Evolutionary conservation across 2,113 vertebrate species (phyloP), one percentile per base, ranked within the genome.

Genomic region (Poeciliopsis retropinna): DNA sequence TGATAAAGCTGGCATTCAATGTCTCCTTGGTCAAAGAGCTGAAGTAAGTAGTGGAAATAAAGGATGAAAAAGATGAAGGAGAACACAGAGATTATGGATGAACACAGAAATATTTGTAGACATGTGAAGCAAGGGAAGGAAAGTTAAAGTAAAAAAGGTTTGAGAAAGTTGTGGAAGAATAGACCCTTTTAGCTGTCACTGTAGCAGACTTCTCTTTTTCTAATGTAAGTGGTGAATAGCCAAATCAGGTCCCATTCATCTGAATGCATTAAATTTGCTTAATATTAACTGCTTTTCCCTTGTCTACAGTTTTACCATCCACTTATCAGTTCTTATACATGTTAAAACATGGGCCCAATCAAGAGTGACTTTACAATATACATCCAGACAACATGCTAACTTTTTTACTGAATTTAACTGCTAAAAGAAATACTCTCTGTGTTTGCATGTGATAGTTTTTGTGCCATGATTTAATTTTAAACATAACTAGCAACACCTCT

Each of bases 11-110:
- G 57, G 30, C 31, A 37, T 80, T 80, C 41, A 73, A 70, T 64
- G 41, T 57, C 32, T 63, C 27, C 66, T 15, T 44, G 64, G 69
- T 69, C 66, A 64, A 72, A 82, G 70, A 79, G 30, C 37, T 73
- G 54, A 13, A 67, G 54, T 60, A 76, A 65, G 78, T 44, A 60
- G 67, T 32, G 54, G 47, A 22, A 70, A 47, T 78, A 29, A 68
- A 63, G n/a, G 70, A 85, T 78, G 29, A 57, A 81, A 69, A 78
- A 22, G 41, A 68, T 64, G 41, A 82, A 37, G 39, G 27, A 73
- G 60, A 69, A 37, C 19, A 76, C 19, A 71, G 64, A 64, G 39
- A 61, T 81, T 67, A 81, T 65, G 75, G 57, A 79, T 79, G 63
- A 81, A 73, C 51, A 41, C 32, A 67, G 15, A 10, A 63, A 31